Evolutionary conservation across 2,888 invertebrate species (phyloP), one percentile per base, ranked within the genome.

Genomic region (Tribolium freemani): DNA sequence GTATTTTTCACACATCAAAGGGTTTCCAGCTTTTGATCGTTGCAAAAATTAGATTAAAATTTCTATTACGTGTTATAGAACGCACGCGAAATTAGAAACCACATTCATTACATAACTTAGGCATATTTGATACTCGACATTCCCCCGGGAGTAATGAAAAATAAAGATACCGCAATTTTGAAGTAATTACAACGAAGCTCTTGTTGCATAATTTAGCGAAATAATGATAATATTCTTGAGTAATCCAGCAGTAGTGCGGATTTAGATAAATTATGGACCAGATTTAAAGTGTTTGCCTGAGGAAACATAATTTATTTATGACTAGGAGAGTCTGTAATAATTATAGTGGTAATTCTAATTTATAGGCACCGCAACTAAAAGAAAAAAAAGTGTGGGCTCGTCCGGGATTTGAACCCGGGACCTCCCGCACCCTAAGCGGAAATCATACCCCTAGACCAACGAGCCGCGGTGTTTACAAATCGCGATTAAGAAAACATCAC

Each of bases 371-470:
- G 8, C 3, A 38, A 38, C 8, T 8, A 70, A 71, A 74, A 71
- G 78, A 61, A 72, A 76, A 78, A 79, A 82, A 79, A 73, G 68
- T 63, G n/a, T 66, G 88, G 88, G 88, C 88, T 88, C 89, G 88
- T 88, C 88, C 88, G 88, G 88, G 88, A 88, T 87, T 88, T 88
- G 88, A 88, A 88, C 88, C 88, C 88, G 87, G 88, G 88, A 88
- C 88, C 88, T 88, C 88, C 87, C 88, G 88, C 88, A 90, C 90
- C 90, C 90, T 89, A 90, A 90, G 90, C 90, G 89, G 89, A 88
- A 90, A 90, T 90, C 89, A 90, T 90, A 90, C 90, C 90, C 90
- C 90, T 90, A 90, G 90, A 90, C 90, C 90, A 90, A 90, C 90
- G 90, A 90, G 90, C 90, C 90, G 44, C 38, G 38, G 0, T 38